phyloP scores from a whole-genome alignment of 2,113 vertebrate species.

The Xiphophorus maculatus region DNA sequence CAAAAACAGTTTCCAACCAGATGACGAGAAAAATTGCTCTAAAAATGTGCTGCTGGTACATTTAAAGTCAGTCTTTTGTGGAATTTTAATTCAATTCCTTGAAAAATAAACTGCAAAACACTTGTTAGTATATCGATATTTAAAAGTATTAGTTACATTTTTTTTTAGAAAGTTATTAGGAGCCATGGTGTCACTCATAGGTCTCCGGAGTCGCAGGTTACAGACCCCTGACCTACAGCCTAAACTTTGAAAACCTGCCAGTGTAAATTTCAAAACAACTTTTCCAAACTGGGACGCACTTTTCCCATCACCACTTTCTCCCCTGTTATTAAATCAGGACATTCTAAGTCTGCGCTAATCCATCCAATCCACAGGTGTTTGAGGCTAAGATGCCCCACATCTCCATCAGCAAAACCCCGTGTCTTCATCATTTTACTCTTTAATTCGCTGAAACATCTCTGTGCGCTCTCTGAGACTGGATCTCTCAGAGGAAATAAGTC shows the following conservation, averaged over 20 bases:
- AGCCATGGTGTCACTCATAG: no score
- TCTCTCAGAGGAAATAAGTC: slow-evolving; percentile 52
- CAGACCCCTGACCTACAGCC: no score
- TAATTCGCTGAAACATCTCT: slow-evolving; percentile 24
- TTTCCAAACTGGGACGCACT: slow-evolving; percentile 55
- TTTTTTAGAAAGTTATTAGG: no score
- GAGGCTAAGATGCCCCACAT: slow-evolving; percentile 17
- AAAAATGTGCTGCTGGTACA: no score
- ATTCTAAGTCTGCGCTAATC: slow-evolving; percentile 29
- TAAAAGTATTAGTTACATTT: no score
- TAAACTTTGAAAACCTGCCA: slow-evolving; percentile 2
- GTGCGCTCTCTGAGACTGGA: slow-evolving; percentile 32
- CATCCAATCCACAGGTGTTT: background rate
- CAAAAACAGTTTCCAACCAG: no score
- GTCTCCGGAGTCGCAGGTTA: no score
- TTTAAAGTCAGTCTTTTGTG: no score
- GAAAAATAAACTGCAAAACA: no score
- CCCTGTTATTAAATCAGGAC: slow-evolving; percentile 58
- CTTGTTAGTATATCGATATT: no score
- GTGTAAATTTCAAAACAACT: slow-evolving; percentile 25
- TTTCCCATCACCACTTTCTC: slow-evolving; percentile 38
- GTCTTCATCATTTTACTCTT: slow-evolving; percentile 36
- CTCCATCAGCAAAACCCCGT: slow-evolving; percentile 17
- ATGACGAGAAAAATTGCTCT: no score
- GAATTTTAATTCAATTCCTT: no score